Percentiles rank a stretch among this genome's conserved stretches.
Conservation (phyloP, 2,888 invertebrate genomes). For the Cheilosia scutellata region DNA sequence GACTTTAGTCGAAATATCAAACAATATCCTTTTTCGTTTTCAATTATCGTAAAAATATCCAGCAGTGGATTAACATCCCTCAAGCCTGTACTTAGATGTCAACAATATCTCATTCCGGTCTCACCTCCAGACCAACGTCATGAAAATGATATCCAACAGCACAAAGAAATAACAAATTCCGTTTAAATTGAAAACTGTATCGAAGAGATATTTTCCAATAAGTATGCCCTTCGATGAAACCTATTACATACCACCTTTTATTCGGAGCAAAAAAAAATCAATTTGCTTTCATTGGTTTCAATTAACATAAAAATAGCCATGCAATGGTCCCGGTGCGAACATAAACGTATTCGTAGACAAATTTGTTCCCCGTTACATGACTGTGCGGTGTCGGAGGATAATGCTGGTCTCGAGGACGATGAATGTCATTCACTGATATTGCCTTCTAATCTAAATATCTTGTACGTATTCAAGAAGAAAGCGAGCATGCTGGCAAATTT, state of each 20-base stretch:
- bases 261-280: slow-evolving; percentile 54
- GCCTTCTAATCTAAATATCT: slow-evolving; percentile 58
- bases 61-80: slow-evolving; percentile 38
- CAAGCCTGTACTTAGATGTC: not conserved
- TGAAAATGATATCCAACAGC: slow-evolving; percentile 21
- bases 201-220: slow-evolving; percentile 33
- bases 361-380: slow-evolving; percentile 58
- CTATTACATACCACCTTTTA: not conserved
- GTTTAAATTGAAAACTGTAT: slow-evolving; percentile 64
- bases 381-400: slow-evolving; percentile 8
- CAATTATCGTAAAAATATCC: slow-evolving; percentile 69
- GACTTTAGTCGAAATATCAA: not conserved
- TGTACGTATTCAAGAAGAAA: slow-evolving; percentile 19
- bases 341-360: slow-evolving; percentile 73
- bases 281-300: slow-evolving; percentile 81
- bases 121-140: slow-evolving; percentile 32
- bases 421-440: slow-evolving; percentile 33
- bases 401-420: slow-evolving; percentile 31
- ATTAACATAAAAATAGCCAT: slow-evolving; percentile 83
- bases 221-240: not conserved
- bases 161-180: slow-evolving; percentile 42
- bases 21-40: slow-evolving; percentile 1
- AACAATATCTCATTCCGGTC: not conserved
- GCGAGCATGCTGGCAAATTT: not conserved
- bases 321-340: slow-evolving; percentile 71